Evolutionary conservation across 2,113 vertebrate species (phyloP).

Genomic region (Phylloscopus trochiloides): DNA sequence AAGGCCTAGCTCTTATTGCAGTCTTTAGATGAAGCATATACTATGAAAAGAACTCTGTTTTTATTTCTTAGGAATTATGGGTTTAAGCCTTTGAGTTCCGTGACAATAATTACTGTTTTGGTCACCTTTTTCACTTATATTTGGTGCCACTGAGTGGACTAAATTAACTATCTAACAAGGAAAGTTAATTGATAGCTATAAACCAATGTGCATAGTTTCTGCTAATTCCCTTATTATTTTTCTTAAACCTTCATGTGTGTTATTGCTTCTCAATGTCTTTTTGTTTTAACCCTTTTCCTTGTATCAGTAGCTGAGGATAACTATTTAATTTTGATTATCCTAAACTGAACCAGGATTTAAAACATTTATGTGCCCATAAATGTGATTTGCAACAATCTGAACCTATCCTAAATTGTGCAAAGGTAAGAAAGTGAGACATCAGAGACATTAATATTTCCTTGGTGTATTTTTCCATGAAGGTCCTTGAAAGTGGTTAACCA

Average conservation of each 20-base stretch:
- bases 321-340: not conserved
- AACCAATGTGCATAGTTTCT: constrained; percentile 39
- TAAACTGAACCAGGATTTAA: not conserved
- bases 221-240: constrained; percentile 60
- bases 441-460: not conserved
- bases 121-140: constrained; percentile 69
- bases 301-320: not conserved
- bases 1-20: constrained; percentile 77
- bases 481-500: not conserved
- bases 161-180: constrained; percentile 75
- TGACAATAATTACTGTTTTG: constrained; percentile 77
- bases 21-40: constrained; percentile 73
- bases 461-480: not conserved
- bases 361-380: not conserved
- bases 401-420: not conserved
- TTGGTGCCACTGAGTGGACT: constrained; percentile 72
- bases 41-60: constrained; percentile 76
- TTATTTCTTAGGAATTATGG: constrained; percentile 78
- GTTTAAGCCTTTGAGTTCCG: constrained; percentile 72
- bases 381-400: not conserved
- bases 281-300: constrained; percentile 63
- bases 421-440: not conserved
- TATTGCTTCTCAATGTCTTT: constrained; percentile 11
- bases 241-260: constrained; percentile 50
- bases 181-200: constrained; percentile 74